Evolutionary conservation across 2,797 vertebrate genomes (phyloP), one percentile per base, ranked within the genome.

Genomic region (Nannoperca obscura): DNA sequence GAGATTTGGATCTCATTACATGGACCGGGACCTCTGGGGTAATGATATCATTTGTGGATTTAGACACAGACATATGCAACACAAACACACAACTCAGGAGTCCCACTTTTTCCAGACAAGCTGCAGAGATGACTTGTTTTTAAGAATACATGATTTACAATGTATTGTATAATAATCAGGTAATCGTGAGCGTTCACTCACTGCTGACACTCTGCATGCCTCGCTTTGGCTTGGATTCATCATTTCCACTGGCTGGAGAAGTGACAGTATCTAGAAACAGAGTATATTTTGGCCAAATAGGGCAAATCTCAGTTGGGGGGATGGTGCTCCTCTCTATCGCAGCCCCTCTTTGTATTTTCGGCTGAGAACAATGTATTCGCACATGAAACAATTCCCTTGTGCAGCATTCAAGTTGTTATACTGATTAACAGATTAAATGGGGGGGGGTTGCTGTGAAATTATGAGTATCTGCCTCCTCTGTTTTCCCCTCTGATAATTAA

Each of bases 231-330:
- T 76, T 59, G 34, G 36, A 59, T 44, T 53, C n/a, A 57, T 40
- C 20, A 32, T 24, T 59, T 71, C 10, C 38, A 60, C 54, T 20
- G 17, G 12, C 19, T 66, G 15, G 44, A 60, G 44, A 62, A 50
- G 66, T 17, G 54, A 50, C 22, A 54, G 42, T 49, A 44, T 64
- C n/a, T 53, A 61, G 32, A 80, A 78, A 70, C 34, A 46, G 49
- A 74, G 64, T 50, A 69, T 5, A 73, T 70, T 75, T 40, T 59
- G 63, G 76, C 46, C 70, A 84, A 85, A 82, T 77, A 75, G 84
- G 71, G 50, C 61, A 83, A 66, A 78, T 80, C 71, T 78, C 80
- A 73, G 64, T 53, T 66, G 71, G 69, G 13, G 40, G 60, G 24
- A 14, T 30, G 44, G 10, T 0, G 4, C 46, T 54, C 36, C 42